Evolutionary conservation across 2,113 vertebrate species (phyloP).

Genomic region (Trachemys scripta): DNA sequence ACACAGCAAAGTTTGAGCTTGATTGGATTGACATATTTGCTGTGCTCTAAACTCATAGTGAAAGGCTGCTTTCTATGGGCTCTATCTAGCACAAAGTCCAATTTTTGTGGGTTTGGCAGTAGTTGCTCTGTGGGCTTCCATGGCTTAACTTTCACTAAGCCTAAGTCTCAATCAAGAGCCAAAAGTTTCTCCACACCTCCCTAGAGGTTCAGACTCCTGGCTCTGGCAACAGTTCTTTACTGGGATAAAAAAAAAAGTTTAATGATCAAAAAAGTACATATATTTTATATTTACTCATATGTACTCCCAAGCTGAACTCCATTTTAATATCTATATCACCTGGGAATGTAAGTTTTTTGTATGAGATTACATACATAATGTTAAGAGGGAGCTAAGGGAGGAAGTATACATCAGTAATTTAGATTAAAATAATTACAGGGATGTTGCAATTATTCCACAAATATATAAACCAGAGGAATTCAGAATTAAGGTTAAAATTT

Average conservation of each 20-base stretch:
- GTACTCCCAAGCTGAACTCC: constrained; percentile 42
- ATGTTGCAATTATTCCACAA: constrained; percentile 11
- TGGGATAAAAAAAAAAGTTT: constrained; percentile 44
- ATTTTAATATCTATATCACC: neutral
- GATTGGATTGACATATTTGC: constrained; percentile 36
- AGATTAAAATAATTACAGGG: neutral
- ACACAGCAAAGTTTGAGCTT: constrained; percentile 8
- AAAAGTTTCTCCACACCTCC: constrained; percentile 64
- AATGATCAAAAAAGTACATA: constrained; percentile 25
- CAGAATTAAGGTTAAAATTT: neutral
- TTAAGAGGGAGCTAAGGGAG: neutral
- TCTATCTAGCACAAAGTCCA: constrained; percentile 32
- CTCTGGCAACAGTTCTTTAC: constrained; percentile 60
- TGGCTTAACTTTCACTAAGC: constrained; percentile 65
- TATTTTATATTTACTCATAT: constrained; percentile 31
- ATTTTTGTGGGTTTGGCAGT: constrained; percentile 64
- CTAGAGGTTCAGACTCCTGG: constrained; percentile 51
- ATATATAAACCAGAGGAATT: constrained; percentile 11
- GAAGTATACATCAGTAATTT: neutral
- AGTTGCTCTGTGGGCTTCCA: constrained; percentile 55
- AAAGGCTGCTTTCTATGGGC: constrained; percentile 47
- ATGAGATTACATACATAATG: neutral
- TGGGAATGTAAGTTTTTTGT: neutral
- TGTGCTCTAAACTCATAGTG: constrained; percentile 23
- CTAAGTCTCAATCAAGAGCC: constrained; percentile 65